A percentile compares a stretch with the other conserved stretches of the same genome.
Evolutionary conservation across 2,888 invertebrate genomes (phyloP).

Genomic region (Celastrina argiolus): DNA sequence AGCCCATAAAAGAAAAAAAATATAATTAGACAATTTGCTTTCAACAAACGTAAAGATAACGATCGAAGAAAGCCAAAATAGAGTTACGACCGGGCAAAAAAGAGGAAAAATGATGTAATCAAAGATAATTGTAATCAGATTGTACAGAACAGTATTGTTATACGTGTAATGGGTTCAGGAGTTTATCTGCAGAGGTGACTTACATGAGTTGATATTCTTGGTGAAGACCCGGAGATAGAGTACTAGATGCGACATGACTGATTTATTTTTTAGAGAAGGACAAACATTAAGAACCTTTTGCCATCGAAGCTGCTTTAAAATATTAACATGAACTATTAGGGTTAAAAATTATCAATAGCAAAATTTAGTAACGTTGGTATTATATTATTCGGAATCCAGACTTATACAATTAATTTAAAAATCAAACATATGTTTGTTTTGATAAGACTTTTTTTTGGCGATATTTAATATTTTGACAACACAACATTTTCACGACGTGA

Average conservation of each 20-base stretch:
- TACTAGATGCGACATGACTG: constrained; percentile 11
- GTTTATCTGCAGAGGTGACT: constrained; percentile 49
- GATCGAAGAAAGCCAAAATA: constrained; percentile 17
- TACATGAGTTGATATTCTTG: constrained; percentile 34
- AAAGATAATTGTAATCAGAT: constrained; percentile 40
- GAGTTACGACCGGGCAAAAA: constrained; percentile 4
- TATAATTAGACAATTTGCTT: constrained; percentile 8
- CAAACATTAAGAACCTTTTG: too few species aligned
- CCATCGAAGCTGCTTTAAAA: too few species aligned
- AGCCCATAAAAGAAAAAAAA: not conserved
- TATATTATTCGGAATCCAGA: too few species aligned
- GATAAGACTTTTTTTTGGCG: too few species aligned
- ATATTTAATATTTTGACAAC: too few species aligned
- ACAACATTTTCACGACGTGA: too few species aligned
- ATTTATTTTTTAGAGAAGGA: too few species aligned
- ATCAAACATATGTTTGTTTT: too few species aligned
- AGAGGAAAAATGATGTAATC: constrained; percentile 31
- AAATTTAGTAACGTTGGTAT: too few species aligned
- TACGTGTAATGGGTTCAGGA: constrained; percentile 43
- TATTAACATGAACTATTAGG: too few species aligned
- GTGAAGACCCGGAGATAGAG: constrained; percentile 23
- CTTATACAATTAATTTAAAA: too few species aligned
- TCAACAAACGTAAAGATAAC: constrained; percentile 12
- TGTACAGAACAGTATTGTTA: constrained; percentile 37
- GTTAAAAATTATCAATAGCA: too few species aligned